Conservation (phyloP, 1,140 invertebrate genomes). For the Heterodera carotae region DNA sequence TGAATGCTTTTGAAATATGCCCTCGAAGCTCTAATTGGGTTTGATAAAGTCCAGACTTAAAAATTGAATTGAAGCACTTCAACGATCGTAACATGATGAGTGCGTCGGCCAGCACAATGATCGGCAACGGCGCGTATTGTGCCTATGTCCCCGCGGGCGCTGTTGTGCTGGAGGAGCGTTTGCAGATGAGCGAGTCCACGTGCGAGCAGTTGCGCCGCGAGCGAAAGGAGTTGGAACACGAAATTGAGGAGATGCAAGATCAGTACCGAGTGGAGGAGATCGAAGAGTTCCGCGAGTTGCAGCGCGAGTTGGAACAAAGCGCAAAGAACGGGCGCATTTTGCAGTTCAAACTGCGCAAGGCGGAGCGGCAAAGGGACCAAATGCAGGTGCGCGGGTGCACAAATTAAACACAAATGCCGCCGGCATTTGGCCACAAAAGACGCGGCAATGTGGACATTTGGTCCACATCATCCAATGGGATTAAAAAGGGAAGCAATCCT, state of each 20-base stretch:
- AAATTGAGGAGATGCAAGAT: conserved; percentile 92
- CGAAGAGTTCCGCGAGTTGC: conserved; percentile 84
- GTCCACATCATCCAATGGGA: too few species aligned
- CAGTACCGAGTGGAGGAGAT: conserved; percentile 86
- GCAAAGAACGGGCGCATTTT: conserved; percentile 97
- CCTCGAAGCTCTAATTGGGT: too few species aligned
- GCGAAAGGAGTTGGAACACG: conserved; percentile 85
- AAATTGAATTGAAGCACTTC: too few species aligned
- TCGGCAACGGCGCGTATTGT: not conserved
- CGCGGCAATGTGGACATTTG: too few species aligned
- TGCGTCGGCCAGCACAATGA: not conserved
- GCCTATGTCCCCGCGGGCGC: too few species aligned
- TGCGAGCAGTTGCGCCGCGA: conserved; percentile 68
- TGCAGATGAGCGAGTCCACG: conserved; percentile 13
- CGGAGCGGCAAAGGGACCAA: conserved; percentile 81
- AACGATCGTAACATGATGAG: not conserved
- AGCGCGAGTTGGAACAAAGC: conserved; percentile 89
- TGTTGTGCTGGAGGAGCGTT: not conserved
- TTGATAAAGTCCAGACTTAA: too few species aligned
- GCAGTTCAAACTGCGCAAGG: conserved; percentile 94
- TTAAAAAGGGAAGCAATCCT: too few species aligned
- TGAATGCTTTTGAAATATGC: too few species aligned
- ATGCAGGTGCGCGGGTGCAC: conserved; percentile 70
- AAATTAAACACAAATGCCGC: not conserved
- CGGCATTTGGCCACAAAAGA: too few species aligned